These are phyloP conservation scores for Calliphora vicina DNA, from an alignment of 1,140 invertebrate species.

Conservation along the genomic window DNA sequence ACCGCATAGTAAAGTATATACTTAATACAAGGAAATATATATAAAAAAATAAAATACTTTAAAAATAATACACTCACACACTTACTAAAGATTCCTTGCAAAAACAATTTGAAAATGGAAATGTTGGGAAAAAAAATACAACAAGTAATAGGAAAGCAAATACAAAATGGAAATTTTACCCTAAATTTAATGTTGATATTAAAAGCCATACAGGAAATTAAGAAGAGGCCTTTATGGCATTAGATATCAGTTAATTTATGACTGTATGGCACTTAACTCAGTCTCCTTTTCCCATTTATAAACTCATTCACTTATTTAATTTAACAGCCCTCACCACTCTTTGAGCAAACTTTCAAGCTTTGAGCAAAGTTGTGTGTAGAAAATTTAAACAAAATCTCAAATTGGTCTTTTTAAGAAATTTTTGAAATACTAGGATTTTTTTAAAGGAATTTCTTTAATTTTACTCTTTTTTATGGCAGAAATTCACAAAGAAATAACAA, in stretches of 20 bases:
- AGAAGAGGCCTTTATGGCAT: conserved; percentile 32
- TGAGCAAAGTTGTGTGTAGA: too few relatives aligned
- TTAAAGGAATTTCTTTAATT: conserved; percentile 19
- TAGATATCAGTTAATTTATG: conserved; percentile 35
- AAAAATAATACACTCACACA: neutral
- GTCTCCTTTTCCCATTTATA: neutral
- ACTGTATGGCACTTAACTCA: conserved; percentile 9
- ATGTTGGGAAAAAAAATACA: too few relatives aligned
- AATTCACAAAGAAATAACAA: conserved; percentile 13
- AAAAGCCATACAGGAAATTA: conserved; percentile 34
- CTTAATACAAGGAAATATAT: neutral
- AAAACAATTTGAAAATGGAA: neutral
- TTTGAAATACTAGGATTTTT: neutral
- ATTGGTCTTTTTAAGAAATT: neutral
- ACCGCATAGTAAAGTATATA: neutral
- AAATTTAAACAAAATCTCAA: neutral
- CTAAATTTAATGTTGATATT: conserved; percentile 32
- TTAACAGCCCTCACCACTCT: neutral
- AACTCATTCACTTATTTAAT: neutral
- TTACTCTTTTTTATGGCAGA: neutral
- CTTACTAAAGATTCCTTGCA: too few relatives aligned
- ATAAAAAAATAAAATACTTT: neutral
- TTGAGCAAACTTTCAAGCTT: neutral
- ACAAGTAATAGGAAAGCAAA: neutral
- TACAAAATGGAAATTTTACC: conserved; percentile 22